Evolutionary conservation across 1,140 invertebrate species (phyloP), one percentile per base, ranked within the genome.

Genomic region (Metaphire vulgaris): DNA sequence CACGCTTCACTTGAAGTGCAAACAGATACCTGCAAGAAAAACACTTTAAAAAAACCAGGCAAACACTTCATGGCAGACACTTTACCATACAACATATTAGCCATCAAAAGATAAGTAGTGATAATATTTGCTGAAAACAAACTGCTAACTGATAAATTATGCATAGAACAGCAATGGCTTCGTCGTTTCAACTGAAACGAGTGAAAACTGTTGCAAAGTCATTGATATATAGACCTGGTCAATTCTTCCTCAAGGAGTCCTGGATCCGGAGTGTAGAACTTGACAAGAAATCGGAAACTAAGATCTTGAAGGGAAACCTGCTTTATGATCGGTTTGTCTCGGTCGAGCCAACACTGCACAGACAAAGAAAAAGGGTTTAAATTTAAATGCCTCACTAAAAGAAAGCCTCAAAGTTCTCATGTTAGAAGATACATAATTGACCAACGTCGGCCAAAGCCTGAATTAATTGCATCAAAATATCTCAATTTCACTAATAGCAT

Each of bases 261-360:
- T 16, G 97, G 97, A 89, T 99, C 97, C 6, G 97, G 96, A 0
- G 96, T 97, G 89, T 99, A 99, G 88, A 99, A 99, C 88, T 99
- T 99, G 72, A 99, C 95, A 79, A 85, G 84, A 83, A 89, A 89
- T 67, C 84, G 83, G 33, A 87, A 80, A 2, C 81, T 81, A 21
- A 79, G 80, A 72, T 87, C 83, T 29, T 83, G 79, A 15, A 21
- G 92, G 12, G 95, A 88, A 66, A 99, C 90, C 89, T 99, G 97
- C 77, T 96, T 90, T 79, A 93, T 92, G 84, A 99, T 91, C 75
- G 93, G 91, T 87, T 99, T 99, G 85, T 99, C 96, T 80, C 96
- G 89, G 88, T 99, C 97, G 82, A 99, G 86, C 97, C 97, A 99
- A 87, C 95, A 98, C 94, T 90, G 80, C 67, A 85, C 82, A 77